phyloP scores from a whole-genome alignment of 2,797 vertebrate genomes.

The Gallinago nigripennis region DNA sequence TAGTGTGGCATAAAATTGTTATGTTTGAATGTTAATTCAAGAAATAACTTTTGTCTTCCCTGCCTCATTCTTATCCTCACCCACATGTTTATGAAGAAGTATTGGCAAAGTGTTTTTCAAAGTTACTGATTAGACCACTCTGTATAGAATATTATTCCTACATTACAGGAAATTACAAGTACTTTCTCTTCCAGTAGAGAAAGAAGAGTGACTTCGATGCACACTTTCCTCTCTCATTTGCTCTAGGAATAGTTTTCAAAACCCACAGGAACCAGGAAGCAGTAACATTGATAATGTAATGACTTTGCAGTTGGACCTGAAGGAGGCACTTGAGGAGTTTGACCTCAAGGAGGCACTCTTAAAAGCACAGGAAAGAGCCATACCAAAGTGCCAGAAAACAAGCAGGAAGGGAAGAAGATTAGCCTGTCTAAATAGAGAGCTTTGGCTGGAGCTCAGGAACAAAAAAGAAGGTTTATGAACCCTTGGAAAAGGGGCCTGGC shows the following conservation, averaged over 20 bases:
- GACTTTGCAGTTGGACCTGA: background rate
- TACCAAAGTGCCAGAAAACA: too few relatives aligned
- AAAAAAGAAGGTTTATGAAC: too few relatives aligned
- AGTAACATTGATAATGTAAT: background rate
- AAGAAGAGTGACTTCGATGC: background rate
- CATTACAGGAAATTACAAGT: background rate
- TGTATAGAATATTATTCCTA: slow-evolving; percentile 16
- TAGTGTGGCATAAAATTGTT: background rate
- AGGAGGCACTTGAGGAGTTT: background rate
- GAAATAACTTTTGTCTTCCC: background rate
- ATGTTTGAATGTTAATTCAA: background rate
- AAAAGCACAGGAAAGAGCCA: too few relatives aligned
- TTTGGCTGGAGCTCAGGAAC: too few relatives aligned
- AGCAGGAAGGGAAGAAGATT: too few relatives aligned
- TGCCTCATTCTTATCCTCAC: background rate
- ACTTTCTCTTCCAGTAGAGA: background rate
- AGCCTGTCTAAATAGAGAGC: too few relatives aligned
- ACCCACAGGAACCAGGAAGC: background rate
- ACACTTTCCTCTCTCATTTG: background rate
- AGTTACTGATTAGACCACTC: slow-evolving; percentile 7
- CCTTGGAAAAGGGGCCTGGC: too few relatives aligned
- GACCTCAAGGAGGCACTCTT: too few relatives aligned
- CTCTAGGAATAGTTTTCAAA: background rate
- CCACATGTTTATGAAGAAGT: background rate
- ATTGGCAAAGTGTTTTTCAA: background rate